Evolutionary conservation across 2,888 invertebrate species (phyloP).

Genomic region (Cecidostiba fungosa): DNA sequence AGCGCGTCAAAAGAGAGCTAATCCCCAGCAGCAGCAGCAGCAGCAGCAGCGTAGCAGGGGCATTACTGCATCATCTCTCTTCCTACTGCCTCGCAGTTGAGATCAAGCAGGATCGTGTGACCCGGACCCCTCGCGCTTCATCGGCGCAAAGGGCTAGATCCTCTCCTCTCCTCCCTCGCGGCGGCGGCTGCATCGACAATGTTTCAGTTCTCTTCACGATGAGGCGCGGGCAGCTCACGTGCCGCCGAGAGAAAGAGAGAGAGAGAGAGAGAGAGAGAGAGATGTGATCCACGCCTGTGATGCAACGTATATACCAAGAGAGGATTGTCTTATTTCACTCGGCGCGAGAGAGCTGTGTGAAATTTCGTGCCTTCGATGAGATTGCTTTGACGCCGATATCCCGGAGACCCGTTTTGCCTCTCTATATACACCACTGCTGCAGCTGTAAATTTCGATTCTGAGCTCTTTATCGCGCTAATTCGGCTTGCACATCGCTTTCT

Average conservation of each 20-base stretch:
- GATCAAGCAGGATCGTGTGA: conserved; percentile 30
- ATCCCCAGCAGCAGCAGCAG: background rate
- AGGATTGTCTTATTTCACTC: conserved; percentile 66
- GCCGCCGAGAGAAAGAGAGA: conserved; percentile 62
- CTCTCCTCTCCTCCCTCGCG: conserved; percentile 33
- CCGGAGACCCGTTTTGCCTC: background rate
- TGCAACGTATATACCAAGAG: conserved; percentile 69
- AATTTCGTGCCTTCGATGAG: conserved; percentile 61
- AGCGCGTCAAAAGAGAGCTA: background rate
- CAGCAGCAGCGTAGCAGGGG: background rate
- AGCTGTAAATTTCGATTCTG: background rate
- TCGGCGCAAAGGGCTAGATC: background rate
- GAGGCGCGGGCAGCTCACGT: conserved; percentile 69
- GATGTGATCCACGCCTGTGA: conserved; percentile 78
- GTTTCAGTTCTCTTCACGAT: conserved; percentile 16
- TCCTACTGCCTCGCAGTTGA: background rate
- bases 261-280: too few relatives aligned
- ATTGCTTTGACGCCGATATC: conserved; percentile 48
- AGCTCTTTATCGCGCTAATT: conserved; percentile 7
- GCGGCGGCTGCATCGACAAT: background rate
- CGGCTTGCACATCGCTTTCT: background rate
- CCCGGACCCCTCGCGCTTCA: conserved; percentile 21
- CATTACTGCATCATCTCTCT: conserved; percentile 2
- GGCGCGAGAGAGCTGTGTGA: background rate
- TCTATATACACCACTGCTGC: too few relatives aligned